A percentile compares a stretch with the other conserved stretches of the same genome.
Evolutionary conservation across 2,113 vertebrate genomes (phyloP).

Genomic region (Callithrix jacchus): DNA sequence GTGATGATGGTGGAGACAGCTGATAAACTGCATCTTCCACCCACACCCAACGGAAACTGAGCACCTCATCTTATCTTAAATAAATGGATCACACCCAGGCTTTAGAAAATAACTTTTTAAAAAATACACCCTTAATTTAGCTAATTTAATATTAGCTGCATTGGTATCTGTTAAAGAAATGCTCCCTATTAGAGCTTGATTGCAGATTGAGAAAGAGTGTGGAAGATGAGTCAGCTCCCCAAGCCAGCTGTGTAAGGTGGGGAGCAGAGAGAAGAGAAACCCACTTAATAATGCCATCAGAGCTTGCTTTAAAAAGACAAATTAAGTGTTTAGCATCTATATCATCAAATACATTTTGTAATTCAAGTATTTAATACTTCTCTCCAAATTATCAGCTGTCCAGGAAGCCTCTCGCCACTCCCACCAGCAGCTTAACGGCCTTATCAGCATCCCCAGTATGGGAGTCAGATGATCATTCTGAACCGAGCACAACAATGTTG

Average conservation of each 20-base stretch:
- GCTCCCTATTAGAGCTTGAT: not conserved
- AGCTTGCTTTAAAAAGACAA: not conserved
- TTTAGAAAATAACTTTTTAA: not conserved
- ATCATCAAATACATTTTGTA: not conserved
- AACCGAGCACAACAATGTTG: not conserved
- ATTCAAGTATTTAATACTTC: not conserved
- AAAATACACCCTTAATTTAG: not conserved
- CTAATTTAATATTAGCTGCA: not conserved
- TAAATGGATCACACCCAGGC: not conserved
- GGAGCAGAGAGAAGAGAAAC: not conserved
- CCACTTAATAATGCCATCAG: not conserved
- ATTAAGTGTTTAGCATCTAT: not conserved
- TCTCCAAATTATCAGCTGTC: not conserved
- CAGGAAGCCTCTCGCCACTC: not conserved
- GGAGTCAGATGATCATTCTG: not conserved
- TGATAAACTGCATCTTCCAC: not conserved
- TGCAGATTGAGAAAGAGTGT: not conserved
- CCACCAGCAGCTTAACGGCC: not conserved
- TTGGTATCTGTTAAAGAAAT: constrained; percentile 3
- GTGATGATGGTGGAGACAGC: fast-evolving
- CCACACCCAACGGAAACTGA: not conserved
- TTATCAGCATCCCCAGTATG: not conserved
- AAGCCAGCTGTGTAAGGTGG: not conserved
- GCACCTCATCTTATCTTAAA: not conserved
- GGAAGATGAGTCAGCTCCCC: not conserved